phyloP scores from a whole-genome alignment of 2,888 invertebrate genomes.

The Chelonus formosanus region DNA sequence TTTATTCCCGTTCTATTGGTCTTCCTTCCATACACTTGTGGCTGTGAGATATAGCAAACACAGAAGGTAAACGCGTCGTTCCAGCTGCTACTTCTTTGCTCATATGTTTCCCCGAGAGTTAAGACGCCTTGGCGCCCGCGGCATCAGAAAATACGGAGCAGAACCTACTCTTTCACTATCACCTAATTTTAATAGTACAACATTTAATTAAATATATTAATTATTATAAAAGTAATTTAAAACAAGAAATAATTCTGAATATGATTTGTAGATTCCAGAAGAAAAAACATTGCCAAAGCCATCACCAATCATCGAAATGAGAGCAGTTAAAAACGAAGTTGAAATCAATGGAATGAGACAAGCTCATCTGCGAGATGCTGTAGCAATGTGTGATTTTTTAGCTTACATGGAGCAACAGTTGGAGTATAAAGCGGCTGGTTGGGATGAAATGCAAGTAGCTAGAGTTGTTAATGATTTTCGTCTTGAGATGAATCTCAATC shows the following conservation, averaged over 20 bases:
- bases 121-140: constrained; percentile 59
- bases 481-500: constrained; percentile 74
- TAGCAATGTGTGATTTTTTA: constrained; percentile 88
- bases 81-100: constrained; percentile 44
- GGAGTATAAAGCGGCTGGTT: constrained; percentile 60
- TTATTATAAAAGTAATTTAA: not conserved
- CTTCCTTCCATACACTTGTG: not conserved
- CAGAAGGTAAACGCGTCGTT: constrained; percentile 4
- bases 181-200: constrained; percentile 1
- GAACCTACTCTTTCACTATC: constrained; percentile 13
- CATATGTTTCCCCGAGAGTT: constrained; percentile 49
- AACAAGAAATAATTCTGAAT: not conserved
- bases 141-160: constrained; percentile 52
- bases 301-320: constrained; percentile 86
- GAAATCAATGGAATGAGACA: constrained; percentile 84
- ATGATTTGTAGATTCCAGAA: constrained; percentile 61
- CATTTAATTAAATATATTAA: not conserved
- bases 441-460: constrained; percentile 79
- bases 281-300: constrained; percentile 71
- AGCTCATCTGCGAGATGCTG: constrained; percentile 88
- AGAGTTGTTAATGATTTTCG: constrained; percentile 78
- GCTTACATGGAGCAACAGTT: constrained; percentile 73
- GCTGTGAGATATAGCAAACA: not conserved
- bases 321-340: constrained; percentile 84
- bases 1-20: not conserved